These are phyloP conservation scores for Brachyopa scutellaris DNA, from an alignment of 2,888 invertebrate genomes.

Conservation along the genomic window DNA sequence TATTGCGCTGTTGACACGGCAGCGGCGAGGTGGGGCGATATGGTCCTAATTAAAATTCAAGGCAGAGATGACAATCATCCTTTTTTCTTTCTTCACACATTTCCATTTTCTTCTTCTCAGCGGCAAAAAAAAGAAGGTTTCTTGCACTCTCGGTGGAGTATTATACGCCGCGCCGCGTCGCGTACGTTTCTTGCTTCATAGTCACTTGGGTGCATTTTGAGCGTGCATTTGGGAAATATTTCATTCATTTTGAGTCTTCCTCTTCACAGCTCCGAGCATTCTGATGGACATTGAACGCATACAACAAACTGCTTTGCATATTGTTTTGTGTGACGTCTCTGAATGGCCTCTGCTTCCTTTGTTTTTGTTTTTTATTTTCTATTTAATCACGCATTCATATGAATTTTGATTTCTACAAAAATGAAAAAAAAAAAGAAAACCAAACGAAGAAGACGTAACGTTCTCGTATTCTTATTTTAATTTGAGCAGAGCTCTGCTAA, in stretches of 20 bases:
- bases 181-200: neutral
- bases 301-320: slow-evolving; percentile 43
- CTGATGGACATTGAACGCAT: slow-evolving; percentile 26
- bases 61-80: slow-evolving; percentile 44
- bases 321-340: slow-evolving; percentile 19
- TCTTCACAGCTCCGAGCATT: neutral
- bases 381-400: slow-evolving; percentile 21
- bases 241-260: slow-evolving; percentile 14
- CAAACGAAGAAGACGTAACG: neutral
- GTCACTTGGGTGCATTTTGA: slow-evolving; percentile 23
- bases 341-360: slow-evolving; percentile 3
- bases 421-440: neutral
- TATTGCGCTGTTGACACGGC: neutral
- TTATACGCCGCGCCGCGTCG: neutral
- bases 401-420: slow-evolving; percentile 28
- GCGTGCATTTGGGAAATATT: slow-evolving; percentile 22
- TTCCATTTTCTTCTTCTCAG: neutral
- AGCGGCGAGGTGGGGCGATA: neutral
- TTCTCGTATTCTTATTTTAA: neutral
- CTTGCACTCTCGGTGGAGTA: slow-evolving; percentile 19
- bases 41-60: slow-evolving; percentile 43
- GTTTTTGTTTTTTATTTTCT: neutral
- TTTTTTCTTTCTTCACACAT: slow-evolving; percentile 5
- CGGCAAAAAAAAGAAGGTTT: slow-evolving; percentile 21
- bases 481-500: neutral